Percentiles rank a stretch among this genome's conserved stretches.
These are phyloP conservation scores for Leptothorax acervorum DNA, from an alignment of 2,888 invertebrate genomes.

Conservation along the genomic window DNA sequence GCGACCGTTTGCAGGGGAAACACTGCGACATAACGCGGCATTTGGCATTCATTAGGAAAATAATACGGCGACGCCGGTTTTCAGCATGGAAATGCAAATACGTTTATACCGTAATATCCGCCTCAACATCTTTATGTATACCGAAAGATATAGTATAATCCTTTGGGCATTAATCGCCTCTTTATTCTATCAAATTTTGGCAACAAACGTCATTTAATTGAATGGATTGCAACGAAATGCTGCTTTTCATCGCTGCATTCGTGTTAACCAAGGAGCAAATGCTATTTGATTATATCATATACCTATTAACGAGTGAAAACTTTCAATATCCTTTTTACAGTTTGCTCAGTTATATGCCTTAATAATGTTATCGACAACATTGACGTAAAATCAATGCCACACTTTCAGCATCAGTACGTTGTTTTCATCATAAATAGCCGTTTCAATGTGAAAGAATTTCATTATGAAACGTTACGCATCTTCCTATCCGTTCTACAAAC, in stretches of 20 bases:
- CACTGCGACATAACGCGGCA: conserved; percentile 27
- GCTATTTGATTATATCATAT: neutral
- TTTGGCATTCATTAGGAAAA: conserved; percentile 55
- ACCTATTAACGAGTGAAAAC: neutral
- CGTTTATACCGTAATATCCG: conserved; percentile 5
- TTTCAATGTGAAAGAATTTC: conserved; percentile 23
- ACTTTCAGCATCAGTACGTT: neutral
- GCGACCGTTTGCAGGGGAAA: conserved; percentile 39
- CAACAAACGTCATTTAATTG: neutral
- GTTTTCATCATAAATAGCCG: conserved; percentile 29
- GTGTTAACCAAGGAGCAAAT: neutral
- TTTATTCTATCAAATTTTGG: neutral
- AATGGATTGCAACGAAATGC: neutral
- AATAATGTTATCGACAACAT: conserved; percentile 17
- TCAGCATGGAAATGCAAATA: conserved; percentile 14
- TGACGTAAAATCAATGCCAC: conserved; percentile 39
- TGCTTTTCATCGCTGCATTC: neutral
- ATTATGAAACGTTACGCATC: conserved; percentile 9
- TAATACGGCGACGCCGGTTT: conserved; percentile 29
- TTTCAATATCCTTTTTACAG: conserved; percentile 2
- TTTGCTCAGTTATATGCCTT: neutral
- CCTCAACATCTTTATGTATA: neutral
- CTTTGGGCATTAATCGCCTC: neutral
- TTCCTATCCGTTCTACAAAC: neutral
- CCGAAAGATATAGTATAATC: neutral